Percentiles rank a stretch among this genome's conserved stretches.
These are phyloP conservation scores for Epinephelus moara DNA, from an alignment of 2,113 vertebrate species.

Conservation along the genomic window DNA sequence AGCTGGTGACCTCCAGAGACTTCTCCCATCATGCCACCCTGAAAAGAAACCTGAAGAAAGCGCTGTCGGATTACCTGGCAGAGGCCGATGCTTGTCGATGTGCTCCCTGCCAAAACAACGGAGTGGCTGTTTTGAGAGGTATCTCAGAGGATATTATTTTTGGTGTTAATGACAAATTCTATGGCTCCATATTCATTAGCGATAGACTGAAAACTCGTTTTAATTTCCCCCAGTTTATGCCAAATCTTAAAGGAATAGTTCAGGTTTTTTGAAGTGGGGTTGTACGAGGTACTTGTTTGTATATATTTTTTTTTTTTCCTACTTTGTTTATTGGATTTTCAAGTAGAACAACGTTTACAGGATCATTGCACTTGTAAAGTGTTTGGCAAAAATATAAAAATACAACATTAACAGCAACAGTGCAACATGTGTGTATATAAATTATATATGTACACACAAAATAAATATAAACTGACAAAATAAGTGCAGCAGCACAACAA, in stretches of 20 bases:
- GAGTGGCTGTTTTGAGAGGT: conserved; percentile 90
- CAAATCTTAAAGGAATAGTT: conserved; percentile 3
- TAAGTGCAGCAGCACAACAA: no score
- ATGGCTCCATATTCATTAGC: background rate
- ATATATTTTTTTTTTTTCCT: no score
- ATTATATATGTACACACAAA: no score
- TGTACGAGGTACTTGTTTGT: no score
- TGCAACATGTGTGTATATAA: no score
- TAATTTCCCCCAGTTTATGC: background rate
- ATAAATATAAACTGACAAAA: no score
- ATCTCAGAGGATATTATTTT: background rate
- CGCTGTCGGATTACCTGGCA: conserved; percentile 88
- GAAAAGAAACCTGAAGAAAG: conserved; percentile 89
- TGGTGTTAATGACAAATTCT: background rate
- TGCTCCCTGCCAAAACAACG: conserved; percentile 90
- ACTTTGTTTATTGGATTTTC: no score
- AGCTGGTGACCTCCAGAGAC: conserved; percentile 88
- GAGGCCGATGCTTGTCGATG: conserved; percentile 91
- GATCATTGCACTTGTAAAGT: no score
- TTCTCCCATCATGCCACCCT: conserved; percentile 80
- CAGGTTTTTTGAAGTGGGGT: background rate
- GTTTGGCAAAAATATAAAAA: no score
- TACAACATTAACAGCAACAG: no score
- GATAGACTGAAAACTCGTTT: background rate
- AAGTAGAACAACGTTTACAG: no score